These are phyloP conservation scores for Aphis craccivora DNA, from an alignment of 1,140 invertebrate genomes.

Conservation along the genomic window DNA sequence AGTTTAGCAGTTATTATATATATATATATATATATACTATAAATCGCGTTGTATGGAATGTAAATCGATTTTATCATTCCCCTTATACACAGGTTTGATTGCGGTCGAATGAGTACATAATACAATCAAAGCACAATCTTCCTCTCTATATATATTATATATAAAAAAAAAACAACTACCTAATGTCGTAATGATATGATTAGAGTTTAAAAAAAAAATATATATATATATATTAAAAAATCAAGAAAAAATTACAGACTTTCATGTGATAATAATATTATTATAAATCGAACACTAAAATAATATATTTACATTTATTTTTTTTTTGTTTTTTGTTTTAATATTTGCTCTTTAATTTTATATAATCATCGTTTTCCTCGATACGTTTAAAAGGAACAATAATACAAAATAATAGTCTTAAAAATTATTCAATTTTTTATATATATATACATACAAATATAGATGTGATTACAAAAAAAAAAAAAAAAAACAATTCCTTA, in stretches of 20 bases:
- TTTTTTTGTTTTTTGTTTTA: background rate
- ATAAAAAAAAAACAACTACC: conserved; percentile 39
- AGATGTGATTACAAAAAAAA: conserved; percentile 17
- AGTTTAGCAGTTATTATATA: background rate
- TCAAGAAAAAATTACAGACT: conserved; percentile 52
- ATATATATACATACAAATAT: conserved; percentile 19
- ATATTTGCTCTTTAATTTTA: conserved; percentile 19
- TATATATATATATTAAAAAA: background rate
- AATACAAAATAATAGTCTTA: conserved; percentile 55
- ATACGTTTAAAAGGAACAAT: conserved; percentile 54
- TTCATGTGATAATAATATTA: conserved; percentile 28
- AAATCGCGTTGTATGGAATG: conserved; percentile 41
- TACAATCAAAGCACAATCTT: conserved; percentile 26
- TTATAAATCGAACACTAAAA: conserved; percentile 27
- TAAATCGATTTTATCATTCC: conserved; percentile 46
- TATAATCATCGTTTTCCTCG: conserved; percentile 40
- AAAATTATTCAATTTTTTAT: conserved; percentile 39
- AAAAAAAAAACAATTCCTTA: conserved; percentile 25
- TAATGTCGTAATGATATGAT: conserved; percentile 55
- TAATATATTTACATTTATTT: background rate
- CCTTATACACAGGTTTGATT: background rate
- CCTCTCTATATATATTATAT: conserved; percentile 9
- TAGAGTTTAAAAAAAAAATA: conserved; percentile 50
- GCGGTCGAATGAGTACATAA: background rate
- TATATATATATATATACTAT: background rate